Evolutionary conservation across 2,888 invertebrate genomes (phyloP).

Genomic region (Harpalus rufipes): DNA sequence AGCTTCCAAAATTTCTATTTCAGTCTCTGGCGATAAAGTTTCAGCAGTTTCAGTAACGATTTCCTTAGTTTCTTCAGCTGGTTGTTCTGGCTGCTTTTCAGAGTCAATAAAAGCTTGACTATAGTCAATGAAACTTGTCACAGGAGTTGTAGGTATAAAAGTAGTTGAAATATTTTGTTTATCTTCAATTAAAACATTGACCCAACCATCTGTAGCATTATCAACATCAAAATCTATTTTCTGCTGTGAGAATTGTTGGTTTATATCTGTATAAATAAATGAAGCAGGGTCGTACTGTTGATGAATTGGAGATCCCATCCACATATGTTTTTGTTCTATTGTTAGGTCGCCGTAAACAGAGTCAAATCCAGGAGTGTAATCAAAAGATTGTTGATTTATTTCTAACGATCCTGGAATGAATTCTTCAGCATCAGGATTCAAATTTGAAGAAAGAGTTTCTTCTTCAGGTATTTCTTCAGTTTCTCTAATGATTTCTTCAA

Average conservation of each 20-base stretch:
- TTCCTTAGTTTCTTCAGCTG: slow-evolving; percentile 53
- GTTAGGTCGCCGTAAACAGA: slow-evolving; percentile 54
- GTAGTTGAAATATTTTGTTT: slow-evolving; percentile 63
- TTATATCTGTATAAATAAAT: slow-evolving; percentile 55
- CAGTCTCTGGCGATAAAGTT: slow-evolving; percentile 32
- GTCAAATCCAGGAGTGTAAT: slow-evolving; percentile 43
- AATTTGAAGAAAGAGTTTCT: slow-evolving; percentile 70
- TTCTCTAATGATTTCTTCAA: slow-evolving; percentile 74
- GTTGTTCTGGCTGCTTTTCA: slow-evolving; percentile 53
- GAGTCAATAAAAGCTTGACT: slow-evolving; percentile 52
- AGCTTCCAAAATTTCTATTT: slow-evolving; percentile 30
- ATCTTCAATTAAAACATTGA: slow-evolving; percentile 69
- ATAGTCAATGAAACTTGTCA: slow-evolving; percentile 41
- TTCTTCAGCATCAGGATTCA: slow-evolving; percentile 76
- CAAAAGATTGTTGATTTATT: slow-evolving; percentile 30
- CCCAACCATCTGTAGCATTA: slow-evolving; percentile 74
- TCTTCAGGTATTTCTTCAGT: slow-evolving; percentile 74
- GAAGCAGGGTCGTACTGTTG: slow-evolving; percentile 42
- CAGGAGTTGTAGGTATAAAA: slow-evolving; percentile 44
- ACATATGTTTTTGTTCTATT: slow-evolving; percentile 62
- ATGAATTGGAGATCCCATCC: slow-evolving; percentile 38
- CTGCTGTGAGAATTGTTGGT: slow-evolving; percentile 56
- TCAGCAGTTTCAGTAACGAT: slow-evolving; percentile 16
- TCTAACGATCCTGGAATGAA: slow-evolving; percentile 73
- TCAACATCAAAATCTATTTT: slow-evolving; percentile 72